Evolutionary conservation across 2,113 vertebrate genomes (phyloP).

Genomic region (Girardinichthys multiradiatus): DNA sequence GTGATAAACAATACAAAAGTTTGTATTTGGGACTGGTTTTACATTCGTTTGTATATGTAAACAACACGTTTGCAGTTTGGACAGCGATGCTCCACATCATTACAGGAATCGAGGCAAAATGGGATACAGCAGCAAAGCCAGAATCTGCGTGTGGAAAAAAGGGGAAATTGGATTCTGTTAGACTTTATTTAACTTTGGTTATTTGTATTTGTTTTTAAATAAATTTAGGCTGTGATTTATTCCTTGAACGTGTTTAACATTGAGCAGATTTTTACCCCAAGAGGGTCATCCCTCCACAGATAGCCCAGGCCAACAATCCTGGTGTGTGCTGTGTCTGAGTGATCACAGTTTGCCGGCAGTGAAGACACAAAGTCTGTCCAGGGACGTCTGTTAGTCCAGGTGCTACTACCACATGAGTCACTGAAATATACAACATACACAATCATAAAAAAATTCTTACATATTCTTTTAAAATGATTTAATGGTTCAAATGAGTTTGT

Average conservation of each 20-base stretch:
- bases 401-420: conserved; percentile 44
- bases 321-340: conserved; percentile 34
- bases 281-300: conserved; percentile 56
- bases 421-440: neutral
- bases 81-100: conserved; percentile 90
- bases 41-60: conserved; percentile 83
- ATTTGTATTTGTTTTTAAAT: neutral
- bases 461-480: neutral
- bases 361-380: conserved; percentile 65
- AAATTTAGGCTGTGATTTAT: neutral
- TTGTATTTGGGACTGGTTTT: too few relatives aligned
- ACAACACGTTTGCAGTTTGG: conserved; percentile 80
- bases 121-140: conserved; percentile 88
- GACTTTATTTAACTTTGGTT: neutral
- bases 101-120: conserved; percentile 87
- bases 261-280: conserved; percentile 58
- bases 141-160: conserved; percentile 74
- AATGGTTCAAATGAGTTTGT: neutral
- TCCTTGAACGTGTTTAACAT: neutral
- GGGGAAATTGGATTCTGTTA: neutral
- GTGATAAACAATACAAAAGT: too few relatives aligned
- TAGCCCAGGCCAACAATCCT: conserved; percentile 69
- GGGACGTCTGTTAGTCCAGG: conserved; percentile 52
- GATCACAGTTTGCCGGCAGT: conserved; percentile 69
- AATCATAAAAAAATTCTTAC: neutral